Evolutionary conservation across 1,140 invertebrate species (phyloP).

Genomic region (Archivesica marissinica): DNA sequence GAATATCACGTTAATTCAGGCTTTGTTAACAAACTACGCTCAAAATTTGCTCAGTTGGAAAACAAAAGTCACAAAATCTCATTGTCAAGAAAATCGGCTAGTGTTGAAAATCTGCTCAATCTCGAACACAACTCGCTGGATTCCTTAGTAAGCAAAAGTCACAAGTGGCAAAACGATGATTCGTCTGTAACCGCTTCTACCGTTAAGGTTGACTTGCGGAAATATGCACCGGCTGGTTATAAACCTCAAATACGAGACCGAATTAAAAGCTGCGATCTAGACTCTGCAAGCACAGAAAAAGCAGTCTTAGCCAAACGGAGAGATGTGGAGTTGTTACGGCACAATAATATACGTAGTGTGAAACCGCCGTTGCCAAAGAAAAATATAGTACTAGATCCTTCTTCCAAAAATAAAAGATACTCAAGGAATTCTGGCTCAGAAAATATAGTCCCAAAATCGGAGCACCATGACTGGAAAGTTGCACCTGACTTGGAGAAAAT

Average conservation of each 20-base stretch:
- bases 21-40: constrained; percentile 80
- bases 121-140: not conserved
- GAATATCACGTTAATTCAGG: constrained; percentile 80
- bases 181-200: not conserved
- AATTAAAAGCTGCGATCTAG: constrained; percentile 22
- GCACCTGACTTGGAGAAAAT: constrained; percentile 74
- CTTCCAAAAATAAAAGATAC: constrained; percentile 12
- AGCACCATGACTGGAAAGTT: constrained; percentile 57
- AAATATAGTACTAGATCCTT: not conserved
- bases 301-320: constrained; percentile 4
- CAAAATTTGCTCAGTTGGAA: constrained; percentile 77
- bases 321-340: constrained; percentile 24
- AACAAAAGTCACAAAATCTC: constrained; percentile 51
- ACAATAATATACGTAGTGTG: constrained; percentile 41
- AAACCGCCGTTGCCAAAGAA: constrained; percentile 46
- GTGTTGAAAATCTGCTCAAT: constrained; percentile 77
- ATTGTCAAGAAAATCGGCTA: constrained; percentile 72
- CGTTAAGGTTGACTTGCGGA: not conserved
- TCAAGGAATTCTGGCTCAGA: constrained; percentile 20
- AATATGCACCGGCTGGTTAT: constrained; percentile 18
- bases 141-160: not conserved
- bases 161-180: constrained; percentile 26
- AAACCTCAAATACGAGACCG: constrained; percentile 38
- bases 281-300: not conserved
- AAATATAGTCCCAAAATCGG: constrained; percentile 36